phyloP scores from a whole-genome alignment of 1,140 invertebrate species.

The Papilio polytes region DNA sequence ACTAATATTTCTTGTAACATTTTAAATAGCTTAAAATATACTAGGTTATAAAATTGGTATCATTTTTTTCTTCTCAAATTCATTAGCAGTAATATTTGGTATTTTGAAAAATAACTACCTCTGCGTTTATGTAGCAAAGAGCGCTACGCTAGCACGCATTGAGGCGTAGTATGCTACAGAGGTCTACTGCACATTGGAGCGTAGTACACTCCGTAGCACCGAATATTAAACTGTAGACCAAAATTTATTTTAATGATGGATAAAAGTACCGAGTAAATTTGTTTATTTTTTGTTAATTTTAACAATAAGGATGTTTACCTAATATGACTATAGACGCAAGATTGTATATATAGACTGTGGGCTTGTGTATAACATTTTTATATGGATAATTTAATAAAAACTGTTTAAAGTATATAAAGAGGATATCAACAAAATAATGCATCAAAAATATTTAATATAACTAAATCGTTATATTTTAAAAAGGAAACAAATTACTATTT shows the following conservation, averaged over 20 bases:
- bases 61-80: not conserved
- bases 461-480: too few species aligned
- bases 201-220: not conserved
- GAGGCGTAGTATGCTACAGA: conserved; percentile 4
- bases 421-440: too few species aligned
- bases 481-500: not conserved
- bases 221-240: conserved; percentile 4
- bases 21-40: not conserved
- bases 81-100: not conserved
- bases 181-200: conserved; percentile 16
- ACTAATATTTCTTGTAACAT: not conserved
- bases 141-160: not conserved
- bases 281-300: not conserved
- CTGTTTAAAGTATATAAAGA: too few species aligned
- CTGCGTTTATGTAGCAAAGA: not conserved
- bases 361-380: too few species aligned
- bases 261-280: not conserved
- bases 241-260: not conserved
- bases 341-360: too few species aligned
- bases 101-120: not conserved
- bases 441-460: too few species aligned
- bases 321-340: not conserved
- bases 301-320: not conserved
- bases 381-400: too few species aligned
- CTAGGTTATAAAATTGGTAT: not conserved